These are phyloP conservation scores for Conomelus anceps DNA, from an alignment of 2,888 invertebrate species.

Conservation along the genomic window DNA sequence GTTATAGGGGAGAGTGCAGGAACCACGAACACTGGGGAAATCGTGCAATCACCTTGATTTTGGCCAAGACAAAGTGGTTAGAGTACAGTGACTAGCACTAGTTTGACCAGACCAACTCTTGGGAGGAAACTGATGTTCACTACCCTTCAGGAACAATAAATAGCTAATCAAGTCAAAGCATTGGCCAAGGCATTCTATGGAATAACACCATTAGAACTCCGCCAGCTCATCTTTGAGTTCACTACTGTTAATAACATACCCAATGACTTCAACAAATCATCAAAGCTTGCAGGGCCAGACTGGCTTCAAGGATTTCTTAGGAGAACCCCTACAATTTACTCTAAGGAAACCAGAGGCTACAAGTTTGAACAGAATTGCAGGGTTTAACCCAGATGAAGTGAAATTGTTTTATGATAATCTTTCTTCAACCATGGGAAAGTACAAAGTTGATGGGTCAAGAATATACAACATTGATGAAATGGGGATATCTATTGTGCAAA, in stretches of 20 bases:
- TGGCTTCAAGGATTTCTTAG: background rate
- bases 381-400: background rate
- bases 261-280: background rate
- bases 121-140: background rate
- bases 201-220: background rate
- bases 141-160: background rate
- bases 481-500: background rate
- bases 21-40: background rate
- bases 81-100: background rate
- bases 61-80: background rate
- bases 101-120: background rate
- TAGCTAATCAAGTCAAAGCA: no score
- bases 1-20: background rate
- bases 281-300: background rate
- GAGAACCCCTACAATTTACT: background rate
- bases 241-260: background rate
- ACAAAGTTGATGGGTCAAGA: no score
- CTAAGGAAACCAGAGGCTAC: no score
- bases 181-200: no score
- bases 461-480: background rate
- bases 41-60: background rate
- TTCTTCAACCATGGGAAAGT: no score
- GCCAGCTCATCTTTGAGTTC: background rate
- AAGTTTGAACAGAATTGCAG: no score
- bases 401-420: background rate